Percentiles rank a stretch among this genome's conserved stretches.
These are phyloP conservation scores for Prunella himalayana DNA, from an alignment of 2,113 vertebrate genomes.

Conservation along the genomic window DNA sequence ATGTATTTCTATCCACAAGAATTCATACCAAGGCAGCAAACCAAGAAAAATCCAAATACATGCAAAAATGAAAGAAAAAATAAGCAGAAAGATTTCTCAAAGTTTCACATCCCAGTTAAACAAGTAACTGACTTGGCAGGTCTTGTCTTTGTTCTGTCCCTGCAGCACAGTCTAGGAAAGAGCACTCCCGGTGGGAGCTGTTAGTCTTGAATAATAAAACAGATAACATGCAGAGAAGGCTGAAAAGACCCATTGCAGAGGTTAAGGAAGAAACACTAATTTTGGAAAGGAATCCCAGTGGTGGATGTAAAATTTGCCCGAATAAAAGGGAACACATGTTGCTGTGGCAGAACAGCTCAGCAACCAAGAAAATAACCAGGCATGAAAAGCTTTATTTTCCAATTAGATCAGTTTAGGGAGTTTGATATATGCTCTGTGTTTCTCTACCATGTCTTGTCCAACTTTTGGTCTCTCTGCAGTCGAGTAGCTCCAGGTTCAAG, in stretches of 20 bases:
- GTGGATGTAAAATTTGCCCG: background rate
- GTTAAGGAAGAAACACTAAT: background rate
- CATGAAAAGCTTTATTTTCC: background rate
- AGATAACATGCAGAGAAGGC: slow-evolving; percentile 46
- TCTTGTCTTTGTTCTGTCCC: slow-evolving; percentile 19
- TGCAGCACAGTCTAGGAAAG: background rate
- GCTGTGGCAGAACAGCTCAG: background rate
- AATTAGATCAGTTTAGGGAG: background rate
- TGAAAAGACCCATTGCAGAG: slow-evolving; percentile 32
- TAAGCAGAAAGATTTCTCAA: background rate
- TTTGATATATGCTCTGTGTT: background rate
- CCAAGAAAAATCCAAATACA: background rate
- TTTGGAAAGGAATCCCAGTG: slow-evolving; percentile 1
- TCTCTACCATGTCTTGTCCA: background rate
- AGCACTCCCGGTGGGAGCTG: slow-evolving; percentile 10
- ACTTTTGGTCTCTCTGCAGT: background rate
- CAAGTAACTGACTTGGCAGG: slow-evolving; percentile 18
- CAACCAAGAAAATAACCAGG: background rate
- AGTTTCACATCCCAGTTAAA: slow-evolving; percentile 18
- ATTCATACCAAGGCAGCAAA: background rate
- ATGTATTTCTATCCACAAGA: background rate
- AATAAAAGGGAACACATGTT: background rate
- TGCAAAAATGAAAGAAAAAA: background rate
- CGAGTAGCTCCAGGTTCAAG: background rate
- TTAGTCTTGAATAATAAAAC: slow-evolving; percentile 65